Evolutionary conservation across 2,797 vertebrate species (phyloP).

Genomic region (Hozukius guyotensis): DNA sequence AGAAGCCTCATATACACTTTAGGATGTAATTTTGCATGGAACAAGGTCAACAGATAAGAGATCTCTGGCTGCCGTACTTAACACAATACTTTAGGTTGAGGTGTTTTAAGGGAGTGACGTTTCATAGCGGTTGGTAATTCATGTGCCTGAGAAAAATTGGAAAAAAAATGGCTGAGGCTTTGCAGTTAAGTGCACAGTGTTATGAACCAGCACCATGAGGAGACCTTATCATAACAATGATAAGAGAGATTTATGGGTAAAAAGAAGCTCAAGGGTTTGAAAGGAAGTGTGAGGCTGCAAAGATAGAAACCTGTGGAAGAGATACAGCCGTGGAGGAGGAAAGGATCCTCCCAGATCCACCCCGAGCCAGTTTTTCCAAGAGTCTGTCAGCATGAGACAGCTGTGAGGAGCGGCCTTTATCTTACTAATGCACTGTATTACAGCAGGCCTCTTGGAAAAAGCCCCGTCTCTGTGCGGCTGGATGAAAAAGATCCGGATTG

Average conservation of each 20-base stretch:
- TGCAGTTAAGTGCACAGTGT: conserved; percentile 32
- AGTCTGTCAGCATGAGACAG: conserved; percentile 79
- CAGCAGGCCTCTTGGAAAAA: conserved; percentile 72
- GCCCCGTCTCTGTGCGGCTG: conserved; percentile 72
- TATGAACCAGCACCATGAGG: conserved; percentile 27
- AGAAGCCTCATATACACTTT: not conserved
- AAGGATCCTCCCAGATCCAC: conserved; percentile 72
- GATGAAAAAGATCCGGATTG: conserved; percentile 82
- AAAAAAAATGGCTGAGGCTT: conserved; percentile 40
- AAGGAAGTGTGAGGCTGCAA: conserved; percentile 52
- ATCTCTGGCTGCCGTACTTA: not conserved
- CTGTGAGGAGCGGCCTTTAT: conserved; percentile 82
- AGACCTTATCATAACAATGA: conserved; percentile 50
- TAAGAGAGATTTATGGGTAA: conserved; percentile 54
- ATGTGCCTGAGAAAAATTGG: conserved; percentile 48
- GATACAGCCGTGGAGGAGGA: conserved; percentile 53
- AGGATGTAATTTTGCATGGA: not conserved
- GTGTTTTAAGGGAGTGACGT: not conserved
- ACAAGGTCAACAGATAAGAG: not conserved
- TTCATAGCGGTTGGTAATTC: conserved; percentile 11
- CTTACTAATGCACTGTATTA: conserved; percentile 83
- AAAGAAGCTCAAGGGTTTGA: conserved; percentile 54
- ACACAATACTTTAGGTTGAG: not conserved
- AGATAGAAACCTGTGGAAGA: conserved; percentile 56
- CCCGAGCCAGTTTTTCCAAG: conserved; percentile 72